These are phyloP conservation scores for Acromyrmex heyeri DNA, from an alignment of 1,140 invertebrate species.

Conservation along the genomic window DNA sequence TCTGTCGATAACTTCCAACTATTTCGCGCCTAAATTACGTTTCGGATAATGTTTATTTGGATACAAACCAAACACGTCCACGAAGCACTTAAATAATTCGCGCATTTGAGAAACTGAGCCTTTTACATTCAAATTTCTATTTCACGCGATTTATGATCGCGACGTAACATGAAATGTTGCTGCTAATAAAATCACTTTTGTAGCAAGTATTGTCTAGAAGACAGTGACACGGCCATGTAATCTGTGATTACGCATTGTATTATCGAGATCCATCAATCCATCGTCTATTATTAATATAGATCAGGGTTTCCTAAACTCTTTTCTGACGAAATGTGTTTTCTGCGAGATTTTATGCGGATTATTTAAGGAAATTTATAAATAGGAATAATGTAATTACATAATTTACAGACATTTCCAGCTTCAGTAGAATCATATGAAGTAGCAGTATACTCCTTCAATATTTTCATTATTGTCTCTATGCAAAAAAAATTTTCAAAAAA, in stretches of 20 bases:
- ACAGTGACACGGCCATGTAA: constrained; percentile 65
- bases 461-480: background rate
- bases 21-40: background rate
- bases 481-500: background rate
- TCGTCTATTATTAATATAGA: constrained; percentile 30
- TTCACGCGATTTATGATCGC: constrained; percentile 35
- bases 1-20: constrained; percentile 25
- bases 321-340: no score
- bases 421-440: background rate
- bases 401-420: constrained; percentile 4
- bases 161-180: constrained; percentile 41
- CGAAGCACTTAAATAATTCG: constrained; percentile 33
- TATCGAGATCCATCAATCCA: constrained; percentile 51
- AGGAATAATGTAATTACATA: background rate
- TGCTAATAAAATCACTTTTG: constrained; percentile 62
- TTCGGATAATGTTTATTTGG: constrained; percentile 35
- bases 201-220: constrained; percentile 65
- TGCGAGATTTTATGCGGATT: background rate
- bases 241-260: constrained; percentile 70
- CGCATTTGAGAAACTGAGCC: background rate
- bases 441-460: background rate
- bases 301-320: constrained; percentile 46
- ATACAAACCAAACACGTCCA: constrained; percentile 18
- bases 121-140: constrained; percentile 45
- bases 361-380: background rate